Conservation (phyloP, 2,797 vertebrate species). For the Pyrrhura leucotis region DNA sequence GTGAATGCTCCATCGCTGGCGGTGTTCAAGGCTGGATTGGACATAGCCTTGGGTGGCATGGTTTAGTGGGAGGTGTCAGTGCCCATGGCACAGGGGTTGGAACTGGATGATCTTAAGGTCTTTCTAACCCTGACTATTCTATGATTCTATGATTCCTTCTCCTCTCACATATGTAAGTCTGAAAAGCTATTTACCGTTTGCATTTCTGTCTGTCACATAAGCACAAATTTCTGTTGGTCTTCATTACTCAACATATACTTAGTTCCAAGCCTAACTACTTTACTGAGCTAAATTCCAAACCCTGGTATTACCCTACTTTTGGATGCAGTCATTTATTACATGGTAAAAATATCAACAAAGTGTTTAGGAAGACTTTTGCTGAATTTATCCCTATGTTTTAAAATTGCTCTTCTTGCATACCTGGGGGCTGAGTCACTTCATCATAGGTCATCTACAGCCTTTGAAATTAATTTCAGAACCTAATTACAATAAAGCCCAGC, state of each 20-base stretch:
- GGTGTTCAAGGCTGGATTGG: too few species aligned
- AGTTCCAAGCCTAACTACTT: background rate
- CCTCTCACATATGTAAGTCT: background rate
- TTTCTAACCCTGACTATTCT: too few species aligned
- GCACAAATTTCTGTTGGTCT: background rate
- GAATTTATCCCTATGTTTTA: background rate
- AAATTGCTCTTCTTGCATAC: background rate
- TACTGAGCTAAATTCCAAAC: background rate
- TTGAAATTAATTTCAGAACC: background rate
- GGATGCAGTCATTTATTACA: background rate
- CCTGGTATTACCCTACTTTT: background rate
- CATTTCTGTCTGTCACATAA: background rate
- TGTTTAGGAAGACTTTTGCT: background rate
- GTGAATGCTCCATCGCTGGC: too few species aligned
- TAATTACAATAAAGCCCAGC: background rate
- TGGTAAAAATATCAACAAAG: background rate
- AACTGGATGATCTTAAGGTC: too few species aligned
- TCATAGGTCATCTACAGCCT: background rate
- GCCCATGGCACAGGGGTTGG: too few species aligned
- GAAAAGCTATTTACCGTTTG: conserved; percentile 3
- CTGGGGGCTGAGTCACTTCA: background rate
- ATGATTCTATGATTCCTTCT: background rate
- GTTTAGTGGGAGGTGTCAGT: too few species aligned
- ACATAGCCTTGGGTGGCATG: too few species aligned
- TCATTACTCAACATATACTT: background rate